phyloP scores from a whole-genome alignment of 92 coral and sea anemone species.

The Meandrina meandrites region DNA sequence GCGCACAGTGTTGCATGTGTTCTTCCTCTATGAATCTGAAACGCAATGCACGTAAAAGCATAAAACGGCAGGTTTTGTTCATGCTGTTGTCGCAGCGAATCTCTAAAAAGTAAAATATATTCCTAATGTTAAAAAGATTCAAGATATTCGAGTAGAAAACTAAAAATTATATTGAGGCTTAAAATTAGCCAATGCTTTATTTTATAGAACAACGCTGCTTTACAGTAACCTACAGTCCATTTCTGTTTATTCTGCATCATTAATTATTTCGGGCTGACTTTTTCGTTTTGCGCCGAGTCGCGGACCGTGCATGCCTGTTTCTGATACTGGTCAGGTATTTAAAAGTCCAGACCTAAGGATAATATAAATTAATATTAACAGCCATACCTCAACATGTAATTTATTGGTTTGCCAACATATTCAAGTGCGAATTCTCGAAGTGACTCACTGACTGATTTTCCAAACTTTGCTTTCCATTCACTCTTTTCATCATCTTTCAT shows the following conservation, averaged over 20 bases:
- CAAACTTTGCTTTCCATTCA: slow-evolving; percentile 56
- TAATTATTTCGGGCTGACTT: too few species aligned
- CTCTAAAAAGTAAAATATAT: too few species aligned
- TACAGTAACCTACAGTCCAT: too few species aligned
- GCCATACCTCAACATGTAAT: slow-evolving; percentile 62
- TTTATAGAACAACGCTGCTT: too few species aligned
- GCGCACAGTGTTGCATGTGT: slow-evolving; percentile 66
- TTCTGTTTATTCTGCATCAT: neutral
- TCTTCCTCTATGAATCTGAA: slow-evolving; percentile 60
- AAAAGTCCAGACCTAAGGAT: neutral
- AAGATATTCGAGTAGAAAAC: too few species aligned
- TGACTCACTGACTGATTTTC: slow-evolving; percentile 56
- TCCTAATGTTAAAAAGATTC: too few species aligned
- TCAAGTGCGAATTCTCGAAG: slow-evolving; percentile 53
- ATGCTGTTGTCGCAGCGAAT: neutral
- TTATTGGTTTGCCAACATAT: slow-evolving; percentile 66
- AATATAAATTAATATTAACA: too few species aligned
- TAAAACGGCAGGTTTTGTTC: neutral
- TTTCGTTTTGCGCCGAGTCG: neutral
- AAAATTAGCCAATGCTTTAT: too few species aligned
- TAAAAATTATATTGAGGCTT: too few species aligned
- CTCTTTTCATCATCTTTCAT: slow-evolving; percentile 22
- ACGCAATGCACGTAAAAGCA: neutral
- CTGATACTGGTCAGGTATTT: neutral
- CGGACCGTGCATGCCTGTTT: neutral